Evolutionary conservation across 2,113 vertebrate species (phyloP), one percentile per base, ranked within the genome.

Genomic region (Oreotrochilus melanogaster): DNA sequence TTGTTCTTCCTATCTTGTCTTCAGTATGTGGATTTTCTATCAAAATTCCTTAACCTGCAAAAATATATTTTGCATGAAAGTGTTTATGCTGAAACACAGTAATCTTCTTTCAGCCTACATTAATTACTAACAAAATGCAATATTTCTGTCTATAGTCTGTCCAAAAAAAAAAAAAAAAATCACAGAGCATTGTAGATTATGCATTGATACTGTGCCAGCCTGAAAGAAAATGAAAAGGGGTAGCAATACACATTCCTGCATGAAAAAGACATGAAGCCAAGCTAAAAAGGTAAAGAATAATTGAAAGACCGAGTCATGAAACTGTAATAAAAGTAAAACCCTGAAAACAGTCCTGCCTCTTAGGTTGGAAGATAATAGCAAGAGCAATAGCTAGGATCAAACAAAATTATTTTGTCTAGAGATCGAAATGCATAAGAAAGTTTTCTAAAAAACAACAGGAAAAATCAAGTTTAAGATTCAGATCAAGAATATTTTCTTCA

Each of bases 21-120:
- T 62, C 0, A 81, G 31, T 10, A 53, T 0, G 0, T 35, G 27
- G 17, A 54, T 71, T 71, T 93, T 54, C 19, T 71, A 25, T 10
- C 27, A 48, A 1, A 18, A 35, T 48, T 87, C 45, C 51, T 54
- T 33, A 51, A 16, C 6, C 33, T 60, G 4, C 25, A 61, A 81
- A 61, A 57, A 37, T 1, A 25, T 17, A 22, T 54, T 78, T 87
- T 47, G 7, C 25, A 58, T 9, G 18, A 15, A 30, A 8, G 8
- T 28, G 5, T n/a, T 88, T 17, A 61, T 39, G 4, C 24, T 65
- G n/a, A 71, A 58, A 45, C 28, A 27, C 5, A 22, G 11, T 45
- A 48, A 22, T 22, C 10, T 70, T 14, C 6, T 75, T 86, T 91
- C 53, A 67, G 31, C 13, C 60, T 18, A 27, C 19, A 39, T 42